Base-by-base conservation (phyloP, 1,140 invertebrate genomes). In the Bicyclus anynana region DNA sequence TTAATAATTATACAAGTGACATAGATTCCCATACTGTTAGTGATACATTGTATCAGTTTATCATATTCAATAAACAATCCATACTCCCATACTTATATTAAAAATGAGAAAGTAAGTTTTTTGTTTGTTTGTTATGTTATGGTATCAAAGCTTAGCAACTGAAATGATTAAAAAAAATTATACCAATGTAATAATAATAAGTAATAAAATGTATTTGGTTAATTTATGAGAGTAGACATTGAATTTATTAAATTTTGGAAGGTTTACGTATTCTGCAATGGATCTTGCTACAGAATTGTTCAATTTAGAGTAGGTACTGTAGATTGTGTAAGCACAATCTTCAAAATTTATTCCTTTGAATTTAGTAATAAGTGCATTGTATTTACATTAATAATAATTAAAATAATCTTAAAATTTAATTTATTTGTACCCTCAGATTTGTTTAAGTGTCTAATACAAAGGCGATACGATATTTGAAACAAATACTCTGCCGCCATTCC, bases 301-400 rank as follows among this genome's bases (percentile, higher is more conserved):
- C 12, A 5, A 40, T 40, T 16, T 16, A 7, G n/a, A 7, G 5
- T 17, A 23, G 7, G 2, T 7, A 7, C 23, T 4, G 7, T 23
- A 23, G 23, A 7, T 23, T 4, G 23, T 26, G 23, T 4, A 7
- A 26, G 3, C 23, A 7, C 27, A 29, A 29, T 7, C 2, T 29
- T 2, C 16, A 38, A 14, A 14, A 5, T 52, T 59, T 53, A 61
- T 69, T 72, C 59, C 52, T 69, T 53, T 70, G 63, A 71, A 62
- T 48, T 70, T 72, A 75, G 67, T 69, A 68, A 2, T 77, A 73
- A 69, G 66, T 61, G 64, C 65, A 53, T 66, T 72, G 69, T 72
- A 69, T 76, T 63, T 60, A 54, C 63, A 54, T 51, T 59, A n/a
- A n/a, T n/a, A n/a, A n/a, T n/a, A n/a, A n/a, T n/a, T n/a, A 62